Conservation (phyloP, 2,888 invertebrate genomes). For the Rhorus exstirpatorius region DNA sequence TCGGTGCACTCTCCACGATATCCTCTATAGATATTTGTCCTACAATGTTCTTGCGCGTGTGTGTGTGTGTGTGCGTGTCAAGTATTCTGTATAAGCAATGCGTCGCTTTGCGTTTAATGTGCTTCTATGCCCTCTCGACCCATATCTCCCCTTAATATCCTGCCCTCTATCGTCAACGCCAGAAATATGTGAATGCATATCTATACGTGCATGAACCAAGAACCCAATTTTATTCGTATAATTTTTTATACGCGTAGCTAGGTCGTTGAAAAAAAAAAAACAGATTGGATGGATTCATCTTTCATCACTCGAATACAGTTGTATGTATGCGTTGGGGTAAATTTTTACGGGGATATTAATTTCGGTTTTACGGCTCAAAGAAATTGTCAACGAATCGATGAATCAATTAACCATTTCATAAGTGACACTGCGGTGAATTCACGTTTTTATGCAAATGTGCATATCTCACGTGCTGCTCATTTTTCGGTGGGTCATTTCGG, state of each 20-base stretch:
- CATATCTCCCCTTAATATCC: conserved; percentile 42
- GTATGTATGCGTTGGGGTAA: too few species aligned
- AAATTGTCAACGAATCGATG: too few species aligned
- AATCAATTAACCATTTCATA: too few species aligned
- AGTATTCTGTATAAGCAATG: conserved; percentile 54
- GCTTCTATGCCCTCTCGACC: conserved; percentile 38
- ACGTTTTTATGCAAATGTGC: too few species aligned
- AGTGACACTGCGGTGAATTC: too few species aligned
- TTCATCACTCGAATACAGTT: neutral
- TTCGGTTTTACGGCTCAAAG: too few species aligned
- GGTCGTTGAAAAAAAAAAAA: neutral
- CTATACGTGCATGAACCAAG: neutral
- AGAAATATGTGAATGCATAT: neutral
- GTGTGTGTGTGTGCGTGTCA: conserved; percentile 24
- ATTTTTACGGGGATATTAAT: too few species aligned
- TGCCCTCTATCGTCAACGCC: conserved; percentile 15
- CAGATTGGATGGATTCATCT: neutral
- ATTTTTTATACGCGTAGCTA: neutral
- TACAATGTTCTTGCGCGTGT: neutral
- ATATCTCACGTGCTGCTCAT: too few species aligned
- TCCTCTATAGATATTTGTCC: conserved; percentile 60
- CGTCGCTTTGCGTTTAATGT: conserved; percentile 64
- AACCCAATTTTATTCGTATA: neutral
- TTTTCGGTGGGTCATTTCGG: too few species aligned
- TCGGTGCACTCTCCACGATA: conserved; percentile 50